A percentile compares a stretch with the other conserved stretches of the same genome.
phyloP scores from a whole-genome alignment of 37 sponge, comb jelly and placozoan species.

The Ianthella basta region DNA sequence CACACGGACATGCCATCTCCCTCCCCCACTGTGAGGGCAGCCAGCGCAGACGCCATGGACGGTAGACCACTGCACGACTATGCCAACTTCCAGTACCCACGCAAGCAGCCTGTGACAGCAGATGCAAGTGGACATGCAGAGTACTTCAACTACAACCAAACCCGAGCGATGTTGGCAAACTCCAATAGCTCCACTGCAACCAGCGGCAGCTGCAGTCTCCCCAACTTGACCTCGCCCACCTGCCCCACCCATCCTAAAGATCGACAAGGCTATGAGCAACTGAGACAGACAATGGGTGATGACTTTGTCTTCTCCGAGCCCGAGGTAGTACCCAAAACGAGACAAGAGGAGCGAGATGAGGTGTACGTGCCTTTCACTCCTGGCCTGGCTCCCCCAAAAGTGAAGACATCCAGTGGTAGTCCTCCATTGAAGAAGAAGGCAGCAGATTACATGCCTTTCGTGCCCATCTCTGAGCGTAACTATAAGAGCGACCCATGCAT shows the following conservation, averaged over 20 bases:
- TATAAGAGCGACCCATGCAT: constrained; percentile 25
- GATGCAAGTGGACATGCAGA: not conserved
- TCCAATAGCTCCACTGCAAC: not conserved
- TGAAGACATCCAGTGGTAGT: not conserved
- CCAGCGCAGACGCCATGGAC: not conserved
- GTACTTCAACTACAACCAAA: not conserved
- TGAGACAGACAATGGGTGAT: not conserved
- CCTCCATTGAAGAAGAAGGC: constrained; percentile 4
- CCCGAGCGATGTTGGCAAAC: not conserved
- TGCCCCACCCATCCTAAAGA: not conserved
- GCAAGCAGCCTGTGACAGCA: not conserved
- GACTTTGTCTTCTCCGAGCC: not conserved
- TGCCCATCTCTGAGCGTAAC: constrained; percentile 11
- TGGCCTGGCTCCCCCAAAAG: not conserved
- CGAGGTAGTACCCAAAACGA: not conserved
- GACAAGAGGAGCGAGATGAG: constrained; percentile 3
- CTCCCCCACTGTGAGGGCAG: too few species aligned
- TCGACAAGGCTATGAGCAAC: not conserved
- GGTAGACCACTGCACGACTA: not conserved
- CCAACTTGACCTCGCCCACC: not conserved
- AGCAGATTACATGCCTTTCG: constrained; percentile 25
- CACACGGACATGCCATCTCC: not conserved
- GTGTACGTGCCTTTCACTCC: constrained; percentile 25
- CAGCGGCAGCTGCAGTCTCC: not conserved
- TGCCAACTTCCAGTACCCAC: not conserved